Percentiles rank a stretch among this genome's conserved stretches.
These are phyloP conservation scores for Nesidiocoris tenuis DNA, from an alignment of 2,888 invertebrate species.

Conservation along the genomic window DNA sequence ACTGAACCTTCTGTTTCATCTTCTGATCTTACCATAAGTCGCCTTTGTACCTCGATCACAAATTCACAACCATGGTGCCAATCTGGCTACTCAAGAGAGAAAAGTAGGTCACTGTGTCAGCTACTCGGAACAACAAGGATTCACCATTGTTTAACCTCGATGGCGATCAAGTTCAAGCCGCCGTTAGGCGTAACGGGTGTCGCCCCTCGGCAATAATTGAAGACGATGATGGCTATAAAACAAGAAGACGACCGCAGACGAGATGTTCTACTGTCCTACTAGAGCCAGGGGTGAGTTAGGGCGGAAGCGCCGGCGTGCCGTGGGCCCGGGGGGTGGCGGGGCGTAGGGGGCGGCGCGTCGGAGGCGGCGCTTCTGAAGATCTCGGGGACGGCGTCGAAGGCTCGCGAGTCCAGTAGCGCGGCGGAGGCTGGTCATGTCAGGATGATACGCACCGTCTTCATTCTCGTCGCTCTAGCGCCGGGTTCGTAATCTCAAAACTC, in stretches of 20 bases:
- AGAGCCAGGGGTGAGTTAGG: not conserved
- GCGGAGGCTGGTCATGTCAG: slow-evolving; percentile 35
- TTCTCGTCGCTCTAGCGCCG: slow-evolving; percentile 34
- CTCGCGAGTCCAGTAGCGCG: slow-evolving; percentile 28
- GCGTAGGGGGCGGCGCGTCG: slow-evolving; percentile 3
- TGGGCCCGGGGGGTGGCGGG: not conserved
- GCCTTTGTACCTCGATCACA: too few relatives aligned
- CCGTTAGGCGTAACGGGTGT: too few relatives aligned
- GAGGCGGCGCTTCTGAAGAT: slow-evolving; percentile 1
- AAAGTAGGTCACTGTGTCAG: too few relatives aligned
- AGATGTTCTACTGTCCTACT: not conserved
- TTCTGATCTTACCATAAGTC: too few relatives aligned
- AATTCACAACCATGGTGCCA: too few relatives aligned
- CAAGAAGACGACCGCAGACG: not conserved
- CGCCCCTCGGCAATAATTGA: too few relatives aligned
- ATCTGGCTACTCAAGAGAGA: too few relatives aligned
- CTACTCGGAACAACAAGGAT: too few relatives aligned
- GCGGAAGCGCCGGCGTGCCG: not conserved
- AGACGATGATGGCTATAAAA: not conserved
- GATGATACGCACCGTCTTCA: slow-evolving; percentile 41
- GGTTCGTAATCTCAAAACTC: slow-evolving; percentile 33
- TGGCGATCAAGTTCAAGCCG: too few relatives aligned
- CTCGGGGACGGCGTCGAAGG: slow-evolving; percentile 15
- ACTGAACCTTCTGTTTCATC: too few relatives aligned
- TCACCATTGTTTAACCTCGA: too few relatives aligned